phyloP scores from a whole-genome alignment of 2,113 vertebrate species.

The Daboia siamensis region DNA sequence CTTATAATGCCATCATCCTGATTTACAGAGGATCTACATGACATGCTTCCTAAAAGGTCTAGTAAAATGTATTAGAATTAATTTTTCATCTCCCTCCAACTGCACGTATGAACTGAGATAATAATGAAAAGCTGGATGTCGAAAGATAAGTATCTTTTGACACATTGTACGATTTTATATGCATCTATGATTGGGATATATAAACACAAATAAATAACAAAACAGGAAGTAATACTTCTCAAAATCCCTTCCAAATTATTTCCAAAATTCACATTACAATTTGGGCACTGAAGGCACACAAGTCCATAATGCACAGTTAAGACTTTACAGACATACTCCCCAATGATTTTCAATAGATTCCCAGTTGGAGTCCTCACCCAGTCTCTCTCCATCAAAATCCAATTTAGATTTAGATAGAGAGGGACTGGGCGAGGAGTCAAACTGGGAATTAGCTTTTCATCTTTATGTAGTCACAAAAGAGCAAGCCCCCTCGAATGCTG shows the following conservation, averaged over 20 bases:
- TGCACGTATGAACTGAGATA: constrained; percentile 2
- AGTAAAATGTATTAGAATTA: constrained; percentile 10
- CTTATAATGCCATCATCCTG: constrained; percentile 36
- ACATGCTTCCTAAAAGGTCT: constrained; percentile 40
- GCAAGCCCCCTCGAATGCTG: not conserved
- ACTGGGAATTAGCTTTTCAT: not conserved
- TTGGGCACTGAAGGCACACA: constrained; percentile 8
- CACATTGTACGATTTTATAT: not conserved
- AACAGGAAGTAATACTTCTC: not conserved
- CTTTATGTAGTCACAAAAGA: not conserved
- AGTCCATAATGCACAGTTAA: constrained; percentile 16
- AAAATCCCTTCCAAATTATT: not conserved
- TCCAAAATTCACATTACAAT: not conserved
- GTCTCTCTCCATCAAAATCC: too few relatives aligned
- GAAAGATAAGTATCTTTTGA: not conserved
- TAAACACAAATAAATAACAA: not conserved
- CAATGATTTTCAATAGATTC: not conserved
- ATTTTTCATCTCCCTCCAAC: constrained; percentile 20
- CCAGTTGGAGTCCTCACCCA: too few relatives aligned
- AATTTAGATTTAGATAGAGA: constrained; percentile 6
- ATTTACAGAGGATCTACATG: constrained; percentile 31
- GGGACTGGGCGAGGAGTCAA: not conserved
- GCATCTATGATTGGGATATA: not conserved
- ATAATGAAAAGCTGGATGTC: constrained; percentile 34
- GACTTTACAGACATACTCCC: constrained; percentile 1